Percentiles rank a stretch among this genome's conserved stretches.
phyloP scores from a whole-genome alignment of 2,797 vertebrate genomes.

The Cetoscarus ocellatus region DNA sequence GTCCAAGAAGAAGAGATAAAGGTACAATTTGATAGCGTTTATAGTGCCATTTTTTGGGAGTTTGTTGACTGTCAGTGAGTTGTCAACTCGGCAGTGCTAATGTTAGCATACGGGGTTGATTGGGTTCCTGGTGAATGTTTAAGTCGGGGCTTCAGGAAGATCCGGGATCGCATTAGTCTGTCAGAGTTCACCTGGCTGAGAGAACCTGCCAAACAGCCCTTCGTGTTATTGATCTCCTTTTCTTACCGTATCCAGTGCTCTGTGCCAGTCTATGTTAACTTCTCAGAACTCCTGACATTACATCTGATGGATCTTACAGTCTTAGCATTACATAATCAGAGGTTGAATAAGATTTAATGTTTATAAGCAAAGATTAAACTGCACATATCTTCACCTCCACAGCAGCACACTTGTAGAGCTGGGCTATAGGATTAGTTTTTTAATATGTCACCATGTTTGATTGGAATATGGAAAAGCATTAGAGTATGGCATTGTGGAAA shows the following conservation, averaged over 20 bases:
- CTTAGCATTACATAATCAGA: not conserved
- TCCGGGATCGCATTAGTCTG: conserved; percentile 20
- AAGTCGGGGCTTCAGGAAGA: conserved; percentile 4
- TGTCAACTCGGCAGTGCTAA: conserved; percentile 21
- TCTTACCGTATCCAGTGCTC: conserved; percentile 3
- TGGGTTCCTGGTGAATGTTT: conserved; percentile 20
- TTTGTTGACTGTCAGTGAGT: conserved; percentile 18
- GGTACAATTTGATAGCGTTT: no score
- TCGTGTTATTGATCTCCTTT: conserved; percentile 3
- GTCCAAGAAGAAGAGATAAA: no score
- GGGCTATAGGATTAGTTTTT: no score
- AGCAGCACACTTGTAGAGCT: no score
- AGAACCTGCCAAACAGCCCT: not conserved
- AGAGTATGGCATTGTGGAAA: no score
- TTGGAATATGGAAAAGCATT: no score
- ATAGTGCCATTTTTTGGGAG: not conserved
- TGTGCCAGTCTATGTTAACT: conserved; percentile 7
- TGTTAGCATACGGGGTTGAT: conserved; percentile 32
- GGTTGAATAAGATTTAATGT: not conserved
- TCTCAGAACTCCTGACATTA: not conserved
- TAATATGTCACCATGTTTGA: no score
- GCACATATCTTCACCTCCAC: no score
- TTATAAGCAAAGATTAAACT: no score
- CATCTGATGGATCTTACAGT: not conserved
- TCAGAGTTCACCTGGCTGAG: not conserved